phyloP scores from a whole-genome alignment of 2,797 vertebrate genomes.

The Gambusia yucatana region DNA sequence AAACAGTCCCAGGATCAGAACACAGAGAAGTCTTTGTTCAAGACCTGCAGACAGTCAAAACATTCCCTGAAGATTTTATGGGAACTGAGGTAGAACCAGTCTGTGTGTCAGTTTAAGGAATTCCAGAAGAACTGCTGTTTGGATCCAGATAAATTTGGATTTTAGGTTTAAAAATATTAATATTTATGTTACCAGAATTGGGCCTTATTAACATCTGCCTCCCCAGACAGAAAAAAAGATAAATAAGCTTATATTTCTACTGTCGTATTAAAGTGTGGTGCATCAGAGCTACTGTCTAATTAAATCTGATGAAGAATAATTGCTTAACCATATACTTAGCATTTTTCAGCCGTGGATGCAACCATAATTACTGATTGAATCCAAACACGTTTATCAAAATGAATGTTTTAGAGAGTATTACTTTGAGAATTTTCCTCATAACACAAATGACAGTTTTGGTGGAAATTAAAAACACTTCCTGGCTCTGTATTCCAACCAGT shows the following conservation, averaged over 20 bases:
- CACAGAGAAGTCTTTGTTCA: background rate
- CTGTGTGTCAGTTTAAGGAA: background rate
- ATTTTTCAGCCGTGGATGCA: no score
- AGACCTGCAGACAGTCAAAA: conserved; percentile 21
- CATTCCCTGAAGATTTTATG: conserved; percentile 22
- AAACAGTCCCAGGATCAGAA: background rate
- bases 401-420: background rate
- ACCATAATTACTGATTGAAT: no score
- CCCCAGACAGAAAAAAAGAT: background rate
- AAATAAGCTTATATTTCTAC: background rate
- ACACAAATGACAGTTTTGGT: background rate
- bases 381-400: no score
- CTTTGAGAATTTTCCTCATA: background rate
- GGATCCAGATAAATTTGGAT: background rate
- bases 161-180: background rate
- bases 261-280: background rate
- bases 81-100: conserved; percentile 29
- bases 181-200: background rate
- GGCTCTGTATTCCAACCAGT: background rate
- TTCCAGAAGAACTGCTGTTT: background rate
- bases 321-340: background rate
- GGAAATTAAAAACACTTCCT: background rate
- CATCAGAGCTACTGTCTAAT: background rate
- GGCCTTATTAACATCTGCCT: background rate
- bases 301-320: background rate